Conservation (phyloP, 2,113 vertebrate genomes). For the Aptenodytes patagonicus region DNA sequence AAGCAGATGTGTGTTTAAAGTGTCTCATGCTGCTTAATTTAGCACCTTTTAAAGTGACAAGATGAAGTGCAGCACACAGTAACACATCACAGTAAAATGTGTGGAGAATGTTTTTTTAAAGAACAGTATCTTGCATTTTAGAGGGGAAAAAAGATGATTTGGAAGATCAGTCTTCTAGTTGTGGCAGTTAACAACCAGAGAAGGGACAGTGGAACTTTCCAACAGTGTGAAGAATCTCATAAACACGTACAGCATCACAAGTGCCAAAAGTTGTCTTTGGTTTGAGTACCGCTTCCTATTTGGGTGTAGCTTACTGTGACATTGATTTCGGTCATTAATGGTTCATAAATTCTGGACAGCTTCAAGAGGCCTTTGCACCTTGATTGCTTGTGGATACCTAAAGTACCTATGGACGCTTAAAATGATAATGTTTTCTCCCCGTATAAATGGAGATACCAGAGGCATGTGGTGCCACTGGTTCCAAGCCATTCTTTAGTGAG, state of each 20-base stretch:
- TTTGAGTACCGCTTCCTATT: neutral
- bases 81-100: neutral
- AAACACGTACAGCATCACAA: neutral
- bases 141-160: neutral
- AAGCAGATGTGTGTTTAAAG: constrained; percentile 18
- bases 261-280: neutral
- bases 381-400: neutral
- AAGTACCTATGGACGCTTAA: neutral
- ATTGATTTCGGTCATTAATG: neutral
- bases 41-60: constrained; percentile 6
- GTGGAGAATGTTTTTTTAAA: neutral
- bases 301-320: neutral
- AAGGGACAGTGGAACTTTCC: neutral
- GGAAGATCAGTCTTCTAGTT: neutral
- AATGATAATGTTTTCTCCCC: neutral
- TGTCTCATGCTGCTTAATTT: constrained; percentile 19
- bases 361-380: neutral
- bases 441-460: neutral
- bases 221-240: neutral
- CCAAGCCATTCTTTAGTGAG: neutral
- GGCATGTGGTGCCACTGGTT: neutral
- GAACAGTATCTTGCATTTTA: neutral
- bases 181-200: neutral
- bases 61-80: neutral
- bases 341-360: neutral